Percentiles rank a stretch among this genome's conserved stretches.
Conservation (phyloP, 2,888 invertebrate genomes). For the Papilio elwesi region DNA sequence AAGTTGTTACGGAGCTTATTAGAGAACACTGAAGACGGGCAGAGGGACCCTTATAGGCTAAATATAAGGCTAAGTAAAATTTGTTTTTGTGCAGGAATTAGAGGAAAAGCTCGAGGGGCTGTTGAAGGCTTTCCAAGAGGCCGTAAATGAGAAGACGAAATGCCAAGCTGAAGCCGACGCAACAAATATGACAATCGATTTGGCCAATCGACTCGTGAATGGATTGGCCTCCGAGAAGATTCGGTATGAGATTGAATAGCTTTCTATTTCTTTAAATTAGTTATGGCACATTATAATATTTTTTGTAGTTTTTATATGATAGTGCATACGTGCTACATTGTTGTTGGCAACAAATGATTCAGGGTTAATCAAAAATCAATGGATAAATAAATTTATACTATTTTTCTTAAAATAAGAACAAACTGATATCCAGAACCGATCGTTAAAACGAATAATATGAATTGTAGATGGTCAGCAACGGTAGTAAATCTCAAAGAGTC, state of each 20-base stretch:
- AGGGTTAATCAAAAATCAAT: too few relatives aligned
- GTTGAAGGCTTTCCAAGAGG: slow-evolving; percentile 93
- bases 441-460: too few relatives aligned
- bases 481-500: slow-evolving; percentile 87
- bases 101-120: slow-evolving; percentile 91
- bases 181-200: slow-evolving; percentile 93
- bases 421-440: too few relatives aligned
- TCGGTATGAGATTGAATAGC: slow-evolving; percentile 56
- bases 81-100: slow-evolving; percentile 78
- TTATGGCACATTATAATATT: not conserved
- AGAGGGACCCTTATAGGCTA: too few relatives aligned
- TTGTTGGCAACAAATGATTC: too few relatives aligned
- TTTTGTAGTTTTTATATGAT: too few relatives aligned
- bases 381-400: too few relatives aligned
- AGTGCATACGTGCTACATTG: not conserved
- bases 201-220: slow-evolving; percentile 96
- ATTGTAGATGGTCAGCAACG: slow-evolving; percentile 73
- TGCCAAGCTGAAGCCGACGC: slow-evolving; percentile 97
- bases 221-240: slow-evolving; percentile 96
- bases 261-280: not conserved
- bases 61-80: too few relatives aligned
- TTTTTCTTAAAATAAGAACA: too few relatives aligned
- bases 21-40: too few relatives aligned
- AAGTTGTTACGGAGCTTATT: too few relatives aligned
- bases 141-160: slow-evolving; percentile 92